Conservation (phyloP, 1,140 invertebrate species). For the Zaprionus camerounensis region DNA sequence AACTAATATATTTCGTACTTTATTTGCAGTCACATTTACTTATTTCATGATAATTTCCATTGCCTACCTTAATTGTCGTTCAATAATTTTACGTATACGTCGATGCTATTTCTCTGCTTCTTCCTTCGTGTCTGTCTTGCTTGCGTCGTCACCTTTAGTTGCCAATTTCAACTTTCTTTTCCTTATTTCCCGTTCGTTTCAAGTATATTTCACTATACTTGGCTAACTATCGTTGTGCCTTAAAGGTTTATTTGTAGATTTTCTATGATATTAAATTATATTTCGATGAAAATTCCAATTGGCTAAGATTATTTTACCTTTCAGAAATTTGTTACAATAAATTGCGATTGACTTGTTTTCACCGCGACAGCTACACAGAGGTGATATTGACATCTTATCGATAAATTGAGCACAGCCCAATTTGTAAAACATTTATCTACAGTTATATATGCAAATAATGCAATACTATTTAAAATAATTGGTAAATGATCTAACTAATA, state of each 20-base stretch:
- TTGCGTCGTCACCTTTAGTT: conserved; percentile 73
- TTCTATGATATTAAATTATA: conserved; percentile 1
- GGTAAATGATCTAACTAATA: background rate
- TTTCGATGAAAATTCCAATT: conserved; percentile 10
- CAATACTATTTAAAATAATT: background rate
- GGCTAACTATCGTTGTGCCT: conserved; percentile 1
- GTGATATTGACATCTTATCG: conserved; percentile 22
- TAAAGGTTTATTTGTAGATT: conserved; percentile 1
- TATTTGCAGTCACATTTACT: conserved; percentile 17
- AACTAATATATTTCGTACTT: conserved; percentile 5
- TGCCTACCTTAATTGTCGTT: conserved; percentile 72
- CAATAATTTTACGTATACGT: conserved; percentile 71
- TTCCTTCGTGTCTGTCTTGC: conserved; percentile 51
- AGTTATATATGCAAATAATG: background rate
- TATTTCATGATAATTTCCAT: conserved; percentile 37
- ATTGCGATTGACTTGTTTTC: conserved; percentile 52
- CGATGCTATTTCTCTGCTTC: conserved; percentile 67
- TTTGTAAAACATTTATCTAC: background rate
- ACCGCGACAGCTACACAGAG: conserved; percentile 38
- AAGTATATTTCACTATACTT: conserved; percentile 14
- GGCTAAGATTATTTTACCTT: conserved; percentile 28
- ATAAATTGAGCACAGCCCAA: background rate
- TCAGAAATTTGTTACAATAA: conserved; percentile 41
- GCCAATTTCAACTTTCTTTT: conserved; percentile 59
- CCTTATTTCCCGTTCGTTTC: conserved; percentile 15